A percentile compares a stretch with the other conserved stretches of the same genome.
Evolutionary conservation across 2,797 vertebrate genomes (phyloP).

Genomic region (Danionella dracula): DNA sequence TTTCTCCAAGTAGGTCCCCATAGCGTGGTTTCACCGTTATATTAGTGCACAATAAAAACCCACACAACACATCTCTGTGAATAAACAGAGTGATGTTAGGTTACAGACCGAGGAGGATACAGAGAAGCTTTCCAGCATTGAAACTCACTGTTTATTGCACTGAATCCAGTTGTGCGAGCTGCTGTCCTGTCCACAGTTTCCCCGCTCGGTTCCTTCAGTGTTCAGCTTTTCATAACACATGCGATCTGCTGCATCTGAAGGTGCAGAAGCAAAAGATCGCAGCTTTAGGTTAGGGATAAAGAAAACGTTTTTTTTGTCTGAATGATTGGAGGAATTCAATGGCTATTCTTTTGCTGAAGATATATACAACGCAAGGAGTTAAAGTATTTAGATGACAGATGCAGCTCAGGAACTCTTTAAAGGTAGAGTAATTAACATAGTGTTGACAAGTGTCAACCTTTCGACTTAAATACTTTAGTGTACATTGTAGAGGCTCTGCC

Average conservation of each 20-base stretch:
- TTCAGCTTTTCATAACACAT: constrained; percentile 97
- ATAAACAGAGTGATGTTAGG: not conserved
- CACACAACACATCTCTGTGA: constrained; percentile 88
- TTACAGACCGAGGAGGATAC: not conserved
- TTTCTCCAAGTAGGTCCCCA: constrained; percentile 83
- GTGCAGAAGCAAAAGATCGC: not conserved
- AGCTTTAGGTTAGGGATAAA: no score
- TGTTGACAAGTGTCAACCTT: no score
- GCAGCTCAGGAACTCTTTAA: no score
- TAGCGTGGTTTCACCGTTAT: constrained; percentile 78
- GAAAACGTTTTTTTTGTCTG: no score
- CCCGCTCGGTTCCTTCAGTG: constrained; percentile 87
- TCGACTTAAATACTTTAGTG: no score
- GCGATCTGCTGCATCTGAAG: constrained; percentile 74
- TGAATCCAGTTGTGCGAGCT: constrained; percentile 80
- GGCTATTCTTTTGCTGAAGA: no score
- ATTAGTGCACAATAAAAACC: constrained; percentile 89
- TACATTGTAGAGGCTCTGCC: no score
- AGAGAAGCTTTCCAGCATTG: not conserved
- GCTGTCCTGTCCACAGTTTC: constrained; percentile 85
- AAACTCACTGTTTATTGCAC: constrained; percentile 91
- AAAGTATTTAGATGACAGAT: no score
- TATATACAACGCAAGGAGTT: no score
- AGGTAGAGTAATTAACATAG: no score
- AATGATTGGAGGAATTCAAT: no score